These are phyloP conservation scores for Eupithecia inturbata DNA, from an alignment of 2,888 invertebrate species.

Conservation along the genomic window DNA sequence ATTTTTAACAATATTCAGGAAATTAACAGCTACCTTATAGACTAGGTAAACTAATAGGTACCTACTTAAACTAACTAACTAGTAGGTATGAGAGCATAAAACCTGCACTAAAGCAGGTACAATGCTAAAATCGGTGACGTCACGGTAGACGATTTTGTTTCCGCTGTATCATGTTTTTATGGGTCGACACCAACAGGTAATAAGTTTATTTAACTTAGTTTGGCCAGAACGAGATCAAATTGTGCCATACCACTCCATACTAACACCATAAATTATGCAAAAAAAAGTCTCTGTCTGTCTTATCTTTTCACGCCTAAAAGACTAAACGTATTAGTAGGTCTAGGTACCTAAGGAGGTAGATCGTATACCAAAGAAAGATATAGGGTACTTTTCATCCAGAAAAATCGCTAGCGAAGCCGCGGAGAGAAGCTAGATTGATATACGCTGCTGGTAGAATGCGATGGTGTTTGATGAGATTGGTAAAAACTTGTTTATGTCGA, in stretches of 20 bases:
- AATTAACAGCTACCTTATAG: too few species aligned
- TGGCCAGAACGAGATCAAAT: background rate
- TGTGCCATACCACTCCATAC: background rate
- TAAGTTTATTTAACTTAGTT: background rate
- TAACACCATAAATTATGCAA: background rate
- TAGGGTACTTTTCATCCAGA: background rate
- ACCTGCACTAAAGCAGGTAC: background rate
- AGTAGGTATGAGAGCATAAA: background rate
- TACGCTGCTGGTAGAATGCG: background rate
- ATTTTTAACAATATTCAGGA: too few species aligned
- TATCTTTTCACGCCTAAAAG: background rate
- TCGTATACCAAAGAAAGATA: too few species aligned
- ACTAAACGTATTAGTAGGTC: too few species aligned
- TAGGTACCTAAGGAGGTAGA: too few species aligned
- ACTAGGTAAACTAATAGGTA: too few species aligned
- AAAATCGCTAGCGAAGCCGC: background rate
- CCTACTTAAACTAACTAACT: too few species aligned
- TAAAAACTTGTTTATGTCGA: background rate
- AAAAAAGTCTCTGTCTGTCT: background rate
- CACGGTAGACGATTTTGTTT: slow-evolving; percentile 1
- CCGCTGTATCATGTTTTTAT: background rate
- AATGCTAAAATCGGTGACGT: background rate
- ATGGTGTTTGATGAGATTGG: background rate
- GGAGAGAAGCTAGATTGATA: background rate
- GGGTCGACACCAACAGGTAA: background rate